Evolutionary conservation across 2,797 vertebrate genomes (phyloP).

Genomic region (Acanthiza pusilla): DNA sequence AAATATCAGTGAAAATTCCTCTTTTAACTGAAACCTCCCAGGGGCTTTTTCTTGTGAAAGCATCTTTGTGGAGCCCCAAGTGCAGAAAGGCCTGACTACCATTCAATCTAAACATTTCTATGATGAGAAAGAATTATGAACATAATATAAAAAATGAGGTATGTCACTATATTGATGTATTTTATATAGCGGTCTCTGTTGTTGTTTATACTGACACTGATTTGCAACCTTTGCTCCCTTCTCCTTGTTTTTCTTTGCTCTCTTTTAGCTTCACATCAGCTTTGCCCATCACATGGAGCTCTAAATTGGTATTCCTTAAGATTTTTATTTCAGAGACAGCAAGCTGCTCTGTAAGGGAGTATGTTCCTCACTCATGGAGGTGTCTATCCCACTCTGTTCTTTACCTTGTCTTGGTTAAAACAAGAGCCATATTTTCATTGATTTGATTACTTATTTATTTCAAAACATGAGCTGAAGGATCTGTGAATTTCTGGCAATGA

Average conservation of each 20-base stretch:
- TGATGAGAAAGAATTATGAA: not conserved
- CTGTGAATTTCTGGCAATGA: not conserved
- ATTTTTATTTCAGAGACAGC: not conserved
- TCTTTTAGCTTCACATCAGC: not conserved
- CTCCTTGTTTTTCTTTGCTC: not conserved
- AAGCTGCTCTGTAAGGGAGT: not conserved
- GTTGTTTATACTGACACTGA: not conserved
- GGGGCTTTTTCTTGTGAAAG: not conserved
- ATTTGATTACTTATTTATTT: not conserved
- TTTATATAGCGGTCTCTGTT: accelerated
- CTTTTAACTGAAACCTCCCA: not conserved
- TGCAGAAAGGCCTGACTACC: not conserved
- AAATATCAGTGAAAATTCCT: not conserved
- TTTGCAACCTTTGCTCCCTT: not conserved
- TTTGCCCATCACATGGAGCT: not conserved
- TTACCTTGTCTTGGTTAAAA: not conserved
- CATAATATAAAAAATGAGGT: not conserved
- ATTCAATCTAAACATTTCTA: not conserved
- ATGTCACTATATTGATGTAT: not conserved
- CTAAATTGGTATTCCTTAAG: not conserved
- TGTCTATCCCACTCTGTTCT: not conserved
- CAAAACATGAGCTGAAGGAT: not conserved
- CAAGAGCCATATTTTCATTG: not conserved
- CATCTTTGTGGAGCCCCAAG: not conserved
- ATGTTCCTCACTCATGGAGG: not conserved